Base-by-base conservation (phyloP, 2,888 invertebrate species). In the Sphaeridia pumilis region DNA sequence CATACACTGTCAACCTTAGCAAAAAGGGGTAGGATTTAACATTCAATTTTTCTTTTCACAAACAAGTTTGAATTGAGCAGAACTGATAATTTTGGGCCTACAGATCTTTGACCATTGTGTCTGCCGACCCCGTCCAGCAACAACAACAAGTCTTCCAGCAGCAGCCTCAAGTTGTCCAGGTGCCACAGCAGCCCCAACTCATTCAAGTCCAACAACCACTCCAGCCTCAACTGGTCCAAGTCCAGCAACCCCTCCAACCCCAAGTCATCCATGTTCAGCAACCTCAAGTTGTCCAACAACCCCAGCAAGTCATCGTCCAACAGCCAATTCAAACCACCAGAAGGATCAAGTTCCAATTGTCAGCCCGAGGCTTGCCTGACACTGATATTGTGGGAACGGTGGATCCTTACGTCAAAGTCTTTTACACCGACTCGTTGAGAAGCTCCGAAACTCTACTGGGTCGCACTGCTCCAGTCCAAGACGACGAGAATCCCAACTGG, bases 401-500 rank as follows among this genome's bases (percentile, higher is more conserved):
- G 14, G 59, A 59, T 41, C 57, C 59, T 1, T 55, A 63, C 43
- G 59, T 60, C 3, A 61, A 61, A 28, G 56, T 57, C 7, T 57
- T 43, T 27, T 58, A 45, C 53, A 52, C 55, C 1, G 57, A 63
- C 24, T 47, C 55, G 28, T 55, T 56, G 10, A 57, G 53, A 27
- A 52, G 48, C 2, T 46, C 51, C 2, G 64, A 65, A 43, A 22
- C 42, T 1, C 41, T 49, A 2, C 43, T 65, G 24, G 59, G 60
- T 31, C 49, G 49, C 12, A 63, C 63, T 3, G 44, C 55, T 7
- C 60, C 58, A 22, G 54, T 61, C 14, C 43, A 51, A 4, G 64
- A 65, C 48, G 56, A 52, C 4, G 63, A 65, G 46, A 60, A 59
- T 43, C 63, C 59, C 12, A 46, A 50, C 3, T 65, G 56, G 54